phyloP scores from a whole-genome alignment of 2,113 vertebrate genomes.

The Chunga burmeisteri region DNA sequence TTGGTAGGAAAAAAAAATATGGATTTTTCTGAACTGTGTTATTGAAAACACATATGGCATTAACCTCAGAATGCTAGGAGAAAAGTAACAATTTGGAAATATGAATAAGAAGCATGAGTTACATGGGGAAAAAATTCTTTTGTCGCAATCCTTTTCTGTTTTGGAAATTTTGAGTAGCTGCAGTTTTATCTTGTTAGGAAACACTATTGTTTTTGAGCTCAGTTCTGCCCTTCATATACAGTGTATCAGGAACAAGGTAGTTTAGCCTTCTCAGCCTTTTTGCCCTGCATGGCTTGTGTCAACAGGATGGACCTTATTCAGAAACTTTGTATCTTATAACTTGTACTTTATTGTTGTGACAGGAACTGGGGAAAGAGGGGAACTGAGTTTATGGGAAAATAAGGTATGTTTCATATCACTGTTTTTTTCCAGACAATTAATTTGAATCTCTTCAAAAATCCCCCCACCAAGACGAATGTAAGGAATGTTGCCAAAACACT shows the following conservation, averaged over 20 bases:
- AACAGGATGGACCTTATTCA: neutral
- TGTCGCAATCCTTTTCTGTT: neutral
- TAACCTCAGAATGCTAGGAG: conserved; percentile 1
- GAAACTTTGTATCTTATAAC: neutral
- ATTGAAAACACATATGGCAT: neutral
- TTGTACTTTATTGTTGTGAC: neutral
- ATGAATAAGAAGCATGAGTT: neutral
- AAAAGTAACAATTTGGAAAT: conserved; percentile 31
- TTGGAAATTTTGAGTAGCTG: conserved; percentile 7
- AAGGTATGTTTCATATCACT: neutral
- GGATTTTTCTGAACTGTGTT: neutral
- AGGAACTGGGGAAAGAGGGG: neutral
- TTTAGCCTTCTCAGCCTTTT: neutral
- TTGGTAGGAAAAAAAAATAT: neutral
- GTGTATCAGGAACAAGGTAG: neutral
- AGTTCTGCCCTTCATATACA: neutral
- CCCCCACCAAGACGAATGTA: neutral
- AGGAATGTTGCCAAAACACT: neutral
- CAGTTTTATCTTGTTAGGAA: neutral
- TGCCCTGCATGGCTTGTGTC: neutral
- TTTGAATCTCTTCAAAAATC: neutral
- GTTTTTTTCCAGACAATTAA: neutral
- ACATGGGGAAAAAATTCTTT: neutral
- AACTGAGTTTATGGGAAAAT: neutral
- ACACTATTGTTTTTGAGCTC: neutral